Evolutionary conservation across 1,140 invertebrate genomes (phyloP).

Genomic region (Gonatopus flavifemur): DNA sequence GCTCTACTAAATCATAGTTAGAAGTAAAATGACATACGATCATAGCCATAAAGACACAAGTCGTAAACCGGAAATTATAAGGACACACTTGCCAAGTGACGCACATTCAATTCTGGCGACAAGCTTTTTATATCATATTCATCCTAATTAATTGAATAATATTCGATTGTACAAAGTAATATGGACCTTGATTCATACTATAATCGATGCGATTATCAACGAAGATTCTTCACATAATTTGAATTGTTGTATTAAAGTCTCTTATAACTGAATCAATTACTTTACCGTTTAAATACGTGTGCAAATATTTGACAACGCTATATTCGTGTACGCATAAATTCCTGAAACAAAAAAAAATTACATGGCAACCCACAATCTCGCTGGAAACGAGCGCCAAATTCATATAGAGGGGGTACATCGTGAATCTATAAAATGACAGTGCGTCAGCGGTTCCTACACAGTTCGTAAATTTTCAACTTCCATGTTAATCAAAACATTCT

Average conservation of each 20-base stretch:
- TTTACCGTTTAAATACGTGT: not conserved
- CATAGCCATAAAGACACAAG: constrained; percentile 10
- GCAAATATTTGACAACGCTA: too few relatives aligned
- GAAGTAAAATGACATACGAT: constrained; percentile 1
- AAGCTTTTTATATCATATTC: not conserved
- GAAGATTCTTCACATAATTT: too few relatives aligned
- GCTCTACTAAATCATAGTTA: too few relatives aligned
- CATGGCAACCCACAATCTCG: not conserved
- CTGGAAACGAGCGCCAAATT: not conserved
- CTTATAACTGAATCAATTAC: too few relatives aligned
- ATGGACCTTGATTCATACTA: too few relatives aligned
- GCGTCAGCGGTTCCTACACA: not conserved
- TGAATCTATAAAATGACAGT: constrained; percentile 4
- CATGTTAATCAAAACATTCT: too few relatives aligned
- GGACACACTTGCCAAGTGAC: constrained; percentile 14
- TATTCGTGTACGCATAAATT: not conserved
- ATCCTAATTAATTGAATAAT: not conserved
- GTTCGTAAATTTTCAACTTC: not conserved
- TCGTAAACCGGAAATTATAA: constrained; percentile 13
- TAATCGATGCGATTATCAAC: too few relatives aligned
- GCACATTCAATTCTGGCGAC: not conserved
- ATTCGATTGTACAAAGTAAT: too few relatives aligned
- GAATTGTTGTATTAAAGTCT: too few relatives aligned
- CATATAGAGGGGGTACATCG: constrained; percentile 4
- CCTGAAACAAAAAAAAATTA: not conserved